Evolutionary conservation across 2,113 vertebrate species (phyloP).

Genomic region (Corythaeola cristata): DNA sequence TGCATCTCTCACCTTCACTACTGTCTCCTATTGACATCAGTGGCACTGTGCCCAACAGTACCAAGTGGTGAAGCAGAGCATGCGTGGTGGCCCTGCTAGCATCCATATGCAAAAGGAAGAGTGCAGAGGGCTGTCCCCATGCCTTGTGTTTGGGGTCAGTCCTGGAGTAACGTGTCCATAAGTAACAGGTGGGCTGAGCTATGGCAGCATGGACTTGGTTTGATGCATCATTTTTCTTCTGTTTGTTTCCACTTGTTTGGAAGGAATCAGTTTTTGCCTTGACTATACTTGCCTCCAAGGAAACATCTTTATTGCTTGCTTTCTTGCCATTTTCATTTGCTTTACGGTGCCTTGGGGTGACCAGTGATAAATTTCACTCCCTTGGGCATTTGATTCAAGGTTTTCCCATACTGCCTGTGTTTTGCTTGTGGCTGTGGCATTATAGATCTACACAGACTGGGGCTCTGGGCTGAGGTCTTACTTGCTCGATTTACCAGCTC

Average conservation of each 20-base stretch:
- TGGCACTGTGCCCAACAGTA: not conserved
- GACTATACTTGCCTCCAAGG: not conserved
- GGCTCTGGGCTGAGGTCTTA: not conserved
- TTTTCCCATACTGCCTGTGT: not conserved
- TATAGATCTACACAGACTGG: not conserved
- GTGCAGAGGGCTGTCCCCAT: not conserved
- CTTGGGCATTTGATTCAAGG: not conserved
- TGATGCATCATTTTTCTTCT: not conserved
- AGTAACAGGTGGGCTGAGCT: not conserved
- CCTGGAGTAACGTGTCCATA: accelerated
- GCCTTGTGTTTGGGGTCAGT: not conserved
- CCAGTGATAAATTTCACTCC: not conserved
- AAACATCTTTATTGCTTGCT: not conserved
- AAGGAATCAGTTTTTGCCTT: not conserved
- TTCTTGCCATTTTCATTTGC: not conserved
- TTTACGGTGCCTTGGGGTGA: not conserved
- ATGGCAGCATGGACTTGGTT: not conserved
- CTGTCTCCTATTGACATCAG: not conserved
- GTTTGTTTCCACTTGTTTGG: not conserved
- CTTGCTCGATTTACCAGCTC: not conserved
- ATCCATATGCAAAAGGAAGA: not conserved
- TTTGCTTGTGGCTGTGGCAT: not conserved
- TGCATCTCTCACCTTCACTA: not conserved
- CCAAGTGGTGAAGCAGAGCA: not conserved
- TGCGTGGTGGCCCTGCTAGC: not conserved